These are phyloP conservation scores for Rousettus leschenaultii DNA, from an alignment of 2,113 vertebrate genomes.

Conservation along the genomic window DNA sequence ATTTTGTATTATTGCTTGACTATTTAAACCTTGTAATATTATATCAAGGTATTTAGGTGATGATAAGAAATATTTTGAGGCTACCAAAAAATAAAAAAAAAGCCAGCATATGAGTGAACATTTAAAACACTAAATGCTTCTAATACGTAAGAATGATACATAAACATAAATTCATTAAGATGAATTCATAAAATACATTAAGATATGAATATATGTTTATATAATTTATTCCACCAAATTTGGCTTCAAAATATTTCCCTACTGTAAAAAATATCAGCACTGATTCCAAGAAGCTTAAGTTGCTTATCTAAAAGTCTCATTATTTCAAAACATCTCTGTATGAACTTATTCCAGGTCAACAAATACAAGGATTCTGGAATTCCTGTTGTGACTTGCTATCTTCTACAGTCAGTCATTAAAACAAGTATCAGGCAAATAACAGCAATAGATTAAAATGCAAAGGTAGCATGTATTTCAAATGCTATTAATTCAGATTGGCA, in stretches of 20 bases:
- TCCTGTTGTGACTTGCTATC: background rate
- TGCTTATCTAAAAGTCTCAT: background rate
- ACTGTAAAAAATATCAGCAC: background rate
- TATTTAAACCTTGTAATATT: background rate
- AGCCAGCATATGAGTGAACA: background rate
- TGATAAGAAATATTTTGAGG: background rate
- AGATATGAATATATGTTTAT: background rate
- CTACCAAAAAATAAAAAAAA: background rate
- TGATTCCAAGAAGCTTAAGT: background rate
- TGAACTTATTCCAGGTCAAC: background rate
- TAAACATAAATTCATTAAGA: background rate
- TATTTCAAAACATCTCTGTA: background rate
- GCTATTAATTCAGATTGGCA: background rate
- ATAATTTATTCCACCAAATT: background rate
- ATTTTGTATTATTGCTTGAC: slow-evolving; percentile 4
- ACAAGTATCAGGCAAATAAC: slow-evolving; percentile 1
- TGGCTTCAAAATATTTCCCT: background rate
- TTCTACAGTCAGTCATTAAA: background rate
- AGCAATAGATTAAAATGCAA: background rate
- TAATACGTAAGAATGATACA: background rate
- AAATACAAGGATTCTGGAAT: background rate
- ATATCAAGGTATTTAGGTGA: background rate
- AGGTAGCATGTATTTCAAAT: background rate
- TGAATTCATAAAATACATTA: background rate
- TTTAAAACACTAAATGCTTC: background rate